Percentiles rank a stretch among this genome's conserved stretches.
Evolutionary conservation across 2,888 invertebrate genomes (phyloP).

Genomic region (Esperia sulphurella): DNA sequence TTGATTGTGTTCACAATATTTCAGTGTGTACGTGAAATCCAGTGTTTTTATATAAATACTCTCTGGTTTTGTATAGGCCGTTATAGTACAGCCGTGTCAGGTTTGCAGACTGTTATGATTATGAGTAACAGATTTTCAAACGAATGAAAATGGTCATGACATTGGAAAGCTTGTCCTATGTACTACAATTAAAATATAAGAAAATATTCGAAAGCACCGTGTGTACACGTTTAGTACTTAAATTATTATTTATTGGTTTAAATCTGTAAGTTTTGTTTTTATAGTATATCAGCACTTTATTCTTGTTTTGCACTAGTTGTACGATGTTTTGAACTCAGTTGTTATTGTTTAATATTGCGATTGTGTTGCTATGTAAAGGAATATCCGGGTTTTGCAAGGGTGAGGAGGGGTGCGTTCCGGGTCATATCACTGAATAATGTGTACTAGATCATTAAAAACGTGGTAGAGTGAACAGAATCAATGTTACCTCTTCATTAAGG

Average conservation of each 20-base stretch:
- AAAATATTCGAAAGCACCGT: not conserved
- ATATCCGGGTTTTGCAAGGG: not conserved
- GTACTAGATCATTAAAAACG: not conserved
- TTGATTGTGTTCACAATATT: conserved; percentile 39
- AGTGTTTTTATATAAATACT: conserved; percentile 15
- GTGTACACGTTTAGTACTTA: conserved; percentile 30
- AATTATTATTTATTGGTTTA: conserved; percentile 28
- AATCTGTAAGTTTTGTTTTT: conserved; percentile 13
- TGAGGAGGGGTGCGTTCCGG: not conserved
- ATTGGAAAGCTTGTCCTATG: too few species aligned
- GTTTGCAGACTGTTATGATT: not conserved
- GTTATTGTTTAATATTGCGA: conserved; percentile 14
- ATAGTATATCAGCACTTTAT: conserved; percentile 36
- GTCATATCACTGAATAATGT: not conserved
- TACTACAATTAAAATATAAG: not conserved
- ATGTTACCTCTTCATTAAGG: not conserved
- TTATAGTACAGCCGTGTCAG: not conserved
- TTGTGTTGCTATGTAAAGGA: conserved; percentile 10
- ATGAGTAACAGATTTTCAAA: too few species aligned
- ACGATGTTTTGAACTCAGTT: conserved; percentile 20
- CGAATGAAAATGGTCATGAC: not conserved
- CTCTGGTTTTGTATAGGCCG: not conserved
- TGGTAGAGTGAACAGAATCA: not conserved
- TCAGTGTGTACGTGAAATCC: conserved; percentile 32
- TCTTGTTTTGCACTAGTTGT: conserved; percentile 41